Evolutionary conservation across 2,113 vertebrate species (phyloP).

Genomic region (Hyperopisus bebe): DNA sequence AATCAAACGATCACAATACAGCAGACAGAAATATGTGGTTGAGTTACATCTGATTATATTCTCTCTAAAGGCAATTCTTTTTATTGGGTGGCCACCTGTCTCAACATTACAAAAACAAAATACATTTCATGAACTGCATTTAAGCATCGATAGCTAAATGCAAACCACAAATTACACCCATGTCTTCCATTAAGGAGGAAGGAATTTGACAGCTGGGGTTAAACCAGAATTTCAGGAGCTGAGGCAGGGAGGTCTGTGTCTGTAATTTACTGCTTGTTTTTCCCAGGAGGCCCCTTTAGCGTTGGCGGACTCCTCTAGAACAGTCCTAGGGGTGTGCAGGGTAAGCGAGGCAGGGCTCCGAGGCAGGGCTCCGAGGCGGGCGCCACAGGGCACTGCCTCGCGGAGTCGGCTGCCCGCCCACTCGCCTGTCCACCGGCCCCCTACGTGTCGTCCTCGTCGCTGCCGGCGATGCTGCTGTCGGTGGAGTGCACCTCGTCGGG

Average conservation of each 20-base stretch:
- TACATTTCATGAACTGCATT: background rate
- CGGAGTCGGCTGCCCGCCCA: too few species aligned
- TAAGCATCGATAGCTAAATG: background rate
- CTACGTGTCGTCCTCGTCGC: conserved; percentile 71
- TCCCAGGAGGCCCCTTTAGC: too few species aligned
- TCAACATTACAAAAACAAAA: conserved; percentile 7
- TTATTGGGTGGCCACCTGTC: background rate
- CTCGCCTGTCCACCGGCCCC: conserved; percentile 7
- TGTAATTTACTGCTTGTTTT: background rate
- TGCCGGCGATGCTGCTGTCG: conserved; percentile 82
- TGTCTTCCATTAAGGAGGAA: background rate
- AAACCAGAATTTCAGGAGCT: conserved; percentile 1
- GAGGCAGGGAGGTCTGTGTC: background rate
- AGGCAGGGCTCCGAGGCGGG: background rate
- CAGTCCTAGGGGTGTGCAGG: background rate
- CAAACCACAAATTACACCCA: background rate
- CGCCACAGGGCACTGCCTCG: too few species aligned
- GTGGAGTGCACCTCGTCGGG: conserved; percentile 64
- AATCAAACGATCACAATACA: background rate
- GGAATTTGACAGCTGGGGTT: background rate
- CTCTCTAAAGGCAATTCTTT: background rate
- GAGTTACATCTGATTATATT: background rate
- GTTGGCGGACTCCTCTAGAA: background rate
- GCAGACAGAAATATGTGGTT: background rate
- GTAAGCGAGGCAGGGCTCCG: too few species aligned